Percentiles rank a stretch among this genome's conserved stretches.
phyloP scores from a whole-genome alignment of 1,140 invertebrate species.

The Neodiprion fabricii region DNA sequence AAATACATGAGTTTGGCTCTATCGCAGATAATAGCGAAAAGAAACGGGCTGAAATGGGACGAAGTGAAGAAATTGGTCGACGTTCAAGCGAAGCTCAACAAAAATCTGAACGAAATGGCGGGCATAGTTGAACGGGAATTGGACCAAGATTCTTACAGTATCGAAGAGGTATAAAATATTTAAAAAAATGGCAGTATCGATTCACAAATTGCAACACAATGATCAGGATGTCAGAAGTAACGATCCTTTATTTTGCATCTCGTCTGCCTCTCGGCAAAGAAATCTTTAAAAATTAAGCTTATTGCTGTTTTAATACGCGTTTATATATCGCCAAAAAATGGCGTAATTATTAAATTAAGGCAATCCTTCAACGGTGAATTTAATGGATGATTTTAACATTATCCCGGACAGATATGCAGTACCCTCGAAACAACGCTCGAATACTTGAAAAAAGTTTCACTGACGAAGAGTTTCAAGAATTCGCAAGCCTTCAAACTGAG shows the following conservation, averaged over 20 bases:
- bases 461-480: constrained; percentile 74
- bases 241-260: too few species aligned
- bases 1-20: constrained; percentile 6
- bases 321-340: too few species aligned
- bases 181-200: constrained; percentile 1
- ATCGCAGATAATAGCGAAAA: constrained; percentile 74
- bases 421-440: constrained; percentile 70
- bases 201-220: constrained; percentile 7
- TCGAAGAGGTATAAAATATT: constrained; percentile 74
- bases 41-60: constrained; percentile 69
- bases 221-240: too few species aligned
- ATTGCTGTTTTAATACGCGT: too few species aligned
- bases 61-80: constrained; percentile 70
- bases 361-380: too few species aligned
- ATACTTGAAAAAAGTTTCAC: constrained; percentile 70
- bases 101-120: constrained; percentile 74
- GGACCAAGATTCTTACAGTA: constrained; percentile 75
- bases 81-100: constrained; percentile 70
- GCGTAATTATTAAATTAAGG: too few species aligned
- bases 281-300: too few species aligned
- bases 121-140: constrained; percentile 69
- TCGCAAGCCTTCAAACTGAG: constrained; percentile 79
- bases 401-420: constrained; percentile 59
- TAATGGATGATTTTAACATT: background rate
- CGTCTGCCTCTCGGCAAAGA: too few species aligned